Conservation (phyloP, 1,140 invertebrate species). For the Brachionus rotundiformis region DNA sequence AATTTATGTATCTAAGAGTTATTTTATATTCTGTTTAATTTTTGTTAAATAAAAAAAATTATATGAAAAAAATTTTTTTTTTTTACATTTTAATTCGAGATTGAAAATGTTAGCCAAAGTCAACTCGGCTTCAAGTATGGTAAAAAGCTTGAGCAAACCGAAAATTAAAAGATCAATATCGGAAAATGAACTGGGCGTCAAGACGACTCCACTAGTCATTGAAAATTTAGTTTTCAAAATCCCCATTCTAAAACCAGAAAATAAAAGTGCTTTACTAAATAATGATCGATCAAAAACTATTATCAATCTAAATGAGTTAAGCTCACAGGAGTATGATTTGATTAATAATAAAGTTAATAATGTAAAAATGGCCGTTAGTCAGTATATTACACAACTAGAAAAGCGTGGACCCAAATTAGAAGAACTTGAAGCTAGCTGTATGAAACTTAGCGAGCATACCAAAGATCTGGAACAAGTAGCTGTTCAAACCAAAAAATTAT, state of each 20-base stretch:
- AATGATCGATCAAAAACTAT: background rate
- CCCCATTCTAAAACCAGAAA: background rate
- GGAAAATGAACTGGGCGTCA: background rate
- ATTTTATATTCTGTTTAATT: slow-evolving; percentile 5
- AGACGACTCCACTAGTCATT: background rate
- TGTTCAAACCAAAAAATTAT: background rate
- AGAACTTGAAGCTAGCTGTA: background rate
- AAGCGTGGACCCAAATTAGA: slow-evolving; percentile 24
- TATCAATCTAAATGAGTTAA: background rate
- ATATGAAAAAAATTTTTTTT: background rate
- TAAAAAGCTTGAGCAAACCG: background rate
- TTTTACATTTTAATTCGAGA: background rate
- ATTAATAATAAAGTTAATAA: background rate
- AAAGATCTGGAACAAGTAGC: slow-evolving; percentile 16
- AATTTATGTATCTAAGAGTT: slow-evolving; percentile 28
- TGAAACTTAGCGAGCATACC: slow-evolving; percentile 19
- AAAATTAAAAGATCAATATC: background rate
- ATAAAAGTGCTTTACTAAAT: background rate
- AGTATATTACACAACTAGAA: background rate
- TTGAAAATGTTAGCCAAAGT: slow-evolving; percentile 12
- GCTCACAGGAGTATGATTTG: background rate
- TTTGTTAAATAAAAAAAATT: background rate
- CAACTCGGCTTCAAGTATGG: background rate
- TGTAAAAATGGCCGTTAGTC: slow-evolving; percentile 6
- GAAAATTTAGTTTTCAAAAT: background rate